These are phyloP conservation scores for Osmerus mordax DNA, from an alignment of 2,113 vertebrate species.

Conservation along the genomic window DNA sequence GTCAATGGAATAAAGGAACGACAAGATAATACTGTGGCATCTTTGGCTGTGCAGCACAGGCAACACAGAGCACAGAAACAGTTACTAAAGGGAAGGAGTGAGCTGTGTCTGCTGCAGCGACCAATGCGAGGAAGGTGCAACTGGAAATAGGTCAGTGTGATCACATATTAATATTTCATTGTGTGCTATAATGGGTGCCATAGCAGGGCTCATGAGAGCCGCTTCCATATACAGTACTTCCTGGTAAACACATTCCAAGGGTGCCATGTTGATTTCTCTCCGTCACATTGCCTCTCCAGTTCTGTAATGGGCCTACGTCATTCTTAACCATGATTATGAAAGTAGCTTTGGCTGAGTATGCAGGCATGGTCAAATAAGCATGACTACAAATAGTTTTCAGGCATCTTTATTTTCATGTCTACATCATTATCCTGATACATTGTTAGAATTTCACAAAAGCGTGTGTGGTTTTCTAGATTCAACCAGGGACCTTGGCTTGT, in stretches of 20 bases:
- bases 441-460: no score
- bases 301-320: neutral
- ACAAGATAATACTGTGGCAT: no score
- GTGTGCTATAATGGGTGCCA: conserved; percentile 48
- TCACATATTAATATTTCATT: conserved; percentile 65
- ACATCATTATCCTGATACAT: no score
- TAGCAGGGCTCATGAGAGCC: conserved; percentile 22
- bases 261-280: conserved; percentile 3
- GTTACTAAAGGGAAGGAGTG: no score
- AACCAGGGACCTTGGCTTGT: neutral
- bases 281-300: neutral
- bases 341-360: neutral
- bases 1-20: no score
- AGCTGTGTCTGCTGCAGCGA: neutral
- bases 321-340: neutral
- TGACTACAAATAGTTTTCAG: no score
- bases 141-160: conserved; percentile 61
- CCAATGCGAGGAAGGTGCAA: conserved; percentile 30
- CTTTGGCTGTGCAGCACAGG: no score
- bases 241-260: neutral
- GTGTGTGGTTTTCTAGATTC: neutral
- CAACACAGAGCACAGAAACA: no score
- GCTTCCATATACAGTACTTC: conserved; percentile 26
- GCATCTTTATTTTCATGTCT: no score
- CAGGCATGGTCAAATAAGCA: no score